These are phyloP conservation scores for Nesospiza acunhae DNA, from an alignment of 2,113 vertebrate species.

Conservation along the genomic window DNA sequence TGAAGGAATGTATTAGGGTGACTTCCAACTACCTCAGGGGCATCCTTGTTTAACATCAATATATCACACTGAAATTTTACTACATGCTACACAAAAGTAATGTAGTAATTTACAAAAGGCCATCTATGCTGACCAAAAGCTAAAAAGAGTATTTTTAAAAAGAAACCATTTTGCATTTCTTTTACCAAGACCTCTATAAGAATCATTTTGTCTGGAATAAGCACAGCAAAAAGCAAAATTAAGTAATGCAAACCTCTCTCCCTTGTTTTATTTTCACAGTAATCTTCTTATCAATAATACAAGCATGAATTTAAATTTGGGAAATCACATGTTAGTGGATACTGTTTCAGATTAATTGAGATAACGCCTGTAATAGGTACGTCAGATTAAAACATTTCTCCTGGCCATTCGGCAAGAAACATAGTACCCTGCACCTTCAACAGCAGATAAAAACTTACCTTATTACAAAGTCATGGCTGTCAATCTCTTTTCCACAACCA, in stretches of 20 bases:
- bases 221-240: background rate
- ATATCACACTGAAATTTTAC: background rate
- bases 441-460: conserved; percentile 72
- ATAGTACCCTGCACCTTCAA: background rate
- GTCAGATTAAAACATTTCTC: conserved; percentile 5
- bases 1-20: background rate
- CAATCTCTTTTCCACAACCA: conserved; percentile 86
- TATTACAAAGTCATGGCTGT: conserved; percentile 87
- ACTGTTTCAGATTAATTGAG: background rate
- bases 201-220: background rate
- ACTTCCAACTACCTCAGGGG: background rate
- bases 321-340: background rate
- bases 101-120: background rate
- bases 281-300: background rate
- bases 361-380: background rate
- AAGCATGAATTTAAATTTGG: background rate
- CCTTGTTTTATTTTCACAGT: background rate
- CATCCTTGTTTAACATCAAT: background rate
- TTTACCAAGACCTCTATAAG: background rate
- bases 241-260: background rate
- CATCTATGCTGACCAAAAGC: background rate
- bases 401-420: background rate
- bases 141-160: background rate
- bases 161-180: background rate
- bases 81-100: background rate